Evolutionary conservation across 2,113 vertebrate species (phyloP).

Genomic region (Tretioscincus oriximinensis): DNA sequence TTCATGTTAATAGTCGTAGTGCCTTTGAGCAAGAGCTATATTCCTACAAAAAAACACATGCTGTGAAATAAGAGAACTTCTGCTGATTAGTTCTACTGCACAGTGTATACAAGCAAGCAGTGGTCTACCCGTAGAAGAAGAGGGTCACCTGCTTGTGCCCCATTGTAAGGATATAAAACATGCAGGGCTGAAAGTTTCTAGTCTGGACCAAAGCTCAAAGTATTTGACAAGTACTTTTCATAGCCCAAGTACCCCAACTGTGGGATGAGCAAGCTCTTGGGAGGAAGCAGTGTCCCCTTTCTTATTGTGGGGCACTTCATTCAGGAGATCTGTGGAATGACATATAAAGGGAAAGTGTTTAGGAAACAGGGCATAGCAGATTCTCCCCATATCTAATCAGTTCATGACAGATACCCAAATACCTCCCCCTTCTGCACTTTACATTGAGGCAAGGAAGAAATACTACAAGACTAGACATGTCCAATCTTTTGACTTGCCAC

Average conservation of each 20-base stretch:
- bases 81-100: constrained; percentile 65
- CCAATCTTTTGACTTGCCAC: too few relatives aligned
- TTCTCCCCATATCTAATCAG: too few relatives aligned
- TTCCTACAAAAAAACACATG: constrained; percentile 80
- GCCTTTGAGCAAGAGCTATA: constrained; percentile 85
- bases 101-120: constrained; percentile 45
- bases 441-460: constrained; percentile 78
- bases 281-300: neutral
- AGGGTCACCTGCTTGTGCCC: constrained; percentile 10
- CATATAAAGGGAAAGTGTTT: neutral
- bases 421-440: constrained; percentile 79
- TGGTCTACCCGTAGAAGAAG: constrained; percentile 49
- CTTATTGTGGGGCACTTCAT: neutral
- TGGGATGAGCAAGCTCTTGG: neutral
- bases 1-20: constrained; percentile 80
- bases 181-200: constrained; percentile 55
- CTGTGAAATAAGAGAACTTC: constrained; percentile 87
- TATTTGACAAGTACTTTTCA: neutral
- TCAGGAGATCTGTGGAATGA: neutral
- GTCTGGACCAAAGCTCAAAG: constrained; percentile 29
- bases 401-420: too few relatives aligned
- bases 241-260: neutral
- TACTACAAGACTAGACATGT: constrained; percentile 32
- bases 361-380: neutral
- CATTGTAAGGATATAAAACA: constrained; percentile 43